A percentile compares a stretch with the other conserved stretches of the same genome.
Evolutionary conservation across 2,797 vertebrate genomes (phyloP).

Genomic region (Eidolon dupreanum): DNA sequence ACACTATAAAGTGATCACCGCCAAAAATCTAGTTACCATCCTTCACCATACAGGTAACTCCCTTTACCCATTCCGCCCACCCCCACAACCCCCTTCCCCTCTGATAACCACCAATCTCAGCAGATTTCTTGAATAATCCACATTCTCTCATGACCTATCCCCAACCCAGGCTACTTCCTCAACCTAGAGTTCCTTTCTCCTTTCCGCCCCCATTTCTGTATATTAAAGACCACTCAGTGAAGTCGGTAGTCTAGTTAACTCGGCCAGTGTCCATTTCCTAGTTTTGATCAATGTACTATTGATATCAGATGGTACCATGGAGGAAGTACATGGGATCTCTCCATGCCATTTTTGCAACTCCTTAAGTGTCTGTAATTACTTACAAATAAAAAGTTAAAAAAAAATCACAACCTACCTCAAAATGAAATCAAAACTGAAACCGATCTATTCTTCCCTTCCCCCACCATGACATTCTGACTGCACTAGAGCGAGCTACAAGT

Average conservation of each 20-base stretch:
- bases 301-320: neutral
- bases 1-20: neutral
- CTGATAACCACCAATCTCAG: neutral
- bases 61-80: neutral
- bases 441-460: neutral
- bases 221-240: neutral
- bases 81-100: neutral
- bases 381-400: neutral
- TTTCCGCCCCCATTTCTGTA: neutral
- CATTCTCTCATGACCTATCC: neutral
- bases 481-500: neutral
- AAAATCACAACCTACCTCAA: neutral
- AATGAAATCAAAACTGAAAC: constrained; percentile 11
- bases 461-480: neutral
- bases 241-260: neutral
- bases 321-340: neutral
- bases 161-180: neutral
- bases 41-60: neutral
- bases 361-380: neutral
- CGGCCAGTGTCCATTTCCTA: neutral
- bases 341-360: neutral
- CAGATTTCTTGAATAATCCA: neutral
- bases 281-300: neutral
- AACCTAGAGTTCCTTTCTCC: neutral
- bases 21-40: neutral